Evolutionary conservation across 2,113 vertebrate genomes (phyloP).

Genomic region (Pongo abelii): DNA sequence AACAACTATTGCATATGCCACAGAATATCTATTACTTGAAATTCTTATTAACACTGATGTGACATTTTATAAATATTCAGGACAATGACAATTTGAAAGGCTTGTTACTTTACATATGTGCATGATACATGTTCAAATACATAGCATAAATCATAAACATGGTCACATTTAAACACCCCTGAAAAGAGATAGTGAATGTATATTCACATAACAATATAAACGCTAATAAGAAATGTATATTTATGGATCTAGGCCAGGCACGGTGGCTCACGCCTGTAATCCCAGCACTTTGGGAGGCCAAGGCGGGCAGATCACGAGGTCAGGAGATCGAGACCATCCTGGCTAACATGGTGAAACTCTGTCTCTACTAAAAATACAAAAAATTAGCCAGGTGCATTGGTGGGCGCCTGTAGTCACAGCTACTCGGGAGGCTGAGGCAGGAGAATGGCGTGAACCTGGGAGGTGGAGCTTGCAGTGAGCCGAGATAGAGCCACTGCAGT

Average conservation of each 20-base stretch:
- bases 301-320: no score
- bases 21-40: constrained; percentile 75
- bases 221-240: not conserved
- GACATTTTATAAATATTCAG: constrained; percentile 69
- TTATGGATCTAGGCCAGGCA: not conserved
- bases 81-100: constrained; percentile 72
- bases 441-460: no score
- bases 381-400: no score
- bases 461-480: no score
- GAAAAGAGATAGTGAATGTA: not conserved
- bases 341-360: no score
- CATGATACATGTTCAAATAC: not conserved
- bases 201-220: not conserved
- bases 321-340: no score
- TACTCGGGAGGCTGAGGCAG: no score
- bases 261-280: no score
- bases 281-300: no score
- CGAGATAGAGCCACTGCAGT: no score
- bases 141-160: constrained; percentile 5
- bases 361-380: no score
- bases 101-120: constrained; percentile 63
- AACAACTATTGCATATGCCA: constrained; percentile 68
- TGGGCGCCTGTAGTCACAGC: no score
- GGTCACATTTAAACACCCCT: not conserved
- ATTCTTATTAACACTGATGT: constrained; percentile 69